Base-by-base conservation (phyloP, 2,888 invertebrate species). In the Pelosia muscerda region DNA sequence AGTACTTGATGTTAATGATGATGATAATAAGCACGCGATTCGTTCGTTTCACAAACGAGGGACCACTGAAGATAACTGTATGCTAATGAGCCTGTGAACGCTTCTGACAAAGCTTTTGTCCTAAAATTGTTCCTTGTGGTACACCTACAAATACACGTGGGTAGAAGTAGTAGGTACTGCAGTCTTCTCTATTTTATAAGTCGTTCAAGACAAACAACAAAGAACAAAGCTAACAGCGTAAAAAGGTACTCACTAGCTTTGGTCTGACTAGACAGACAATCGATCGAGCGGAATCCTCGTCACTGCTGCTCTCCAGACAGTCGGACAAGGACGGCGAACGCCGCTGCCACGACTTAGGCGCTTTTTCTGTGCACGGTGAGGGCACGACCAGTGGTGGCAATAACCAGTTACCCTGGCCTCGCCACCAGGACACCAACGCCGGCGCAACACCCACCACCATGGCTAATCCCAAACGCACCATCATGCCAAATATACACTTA, bases 391-490 rank as follows among this genome's bases (percentile, higher is more conserved):
- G 79, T 68, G 88, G 90, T 68, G 86, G 77, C 31, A 88, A 87
- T 78, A 90, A 72, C 85, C 83, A 82, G 49, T 88, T 81, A 2
- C 88, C 87, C 71, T 90, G 89, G 0, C 94, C 93, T 53, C 94
- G 90, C 94, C 94, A 94, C 95, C 94, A 94, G 59, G 95, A 94
- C 77, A 95, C 93, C 76, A 95, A 81, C 68, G 94, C 94, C 66
- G 95, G 95, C 72, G 95, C 94, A 76, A 95, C 95, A 31, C 95
- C 95, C 64, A 95, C 95, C 69, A 95, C 95, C 95, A 95, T 95
- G 73, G 95, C 95, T 72, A 95, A 75, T 31, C 94, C 91, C 78
- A 95, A 81, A 23, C 91, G 90, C 76, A 95, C 95, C 95, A 95
- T 95, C 72, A 73, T 89, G 68, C 67, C 71, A 62, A 70, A 66